phyloP scores from a whole-genome alignment of 2,888 invertebrate species.

The Archips crataeganus region DNA sequence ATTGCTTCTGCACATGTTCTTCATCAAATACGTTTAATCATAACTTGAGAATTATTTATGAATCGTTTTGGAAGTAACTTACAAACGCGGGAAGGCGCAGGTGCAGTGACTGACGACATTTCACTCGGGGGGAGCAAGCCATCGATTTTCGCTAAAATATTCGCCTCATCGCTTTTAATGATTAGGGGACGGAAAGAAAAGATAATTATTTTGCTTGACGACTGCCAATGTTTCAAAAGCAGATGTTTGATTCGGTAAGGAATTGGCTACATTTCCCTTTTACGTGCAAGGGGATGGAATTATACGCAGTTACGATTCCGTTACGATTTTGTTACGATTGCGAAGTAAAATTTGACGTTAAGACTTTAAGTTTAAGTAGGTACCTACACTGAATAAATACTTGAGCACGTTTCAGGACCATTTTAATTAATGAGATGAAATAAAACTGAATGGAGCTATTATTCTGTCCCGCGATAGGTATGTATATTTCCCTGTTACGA shows the following conservation, averaged over 20 bases:
- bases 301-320: constrained; percentile 58
- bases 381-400: constrained; percentile 6
- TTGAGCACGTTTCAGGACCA: constrained; percentile 8
- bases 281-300: constrained; percentile 50
- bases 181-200: constrained; percentile 57
- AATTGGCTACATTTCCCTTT: constrained; percentile 53
- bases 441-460: constrained; percentile 10
- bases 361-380: constrained; percentile 13
- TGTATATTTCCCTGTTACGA: neutral
- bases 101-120: constrained; percentile 8
- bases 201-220: constrained; percentile 72
- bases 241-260: constrained; percentile 66
- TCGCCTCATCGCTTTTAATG: constrained; percentile 62
- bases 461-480: constrained; percentile 9
- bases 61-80: constrained; percentile 22
- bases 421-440: constrained; percentile 34
- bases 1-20: neutral
- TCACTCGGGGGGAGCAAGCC: constrained; percentile 28
- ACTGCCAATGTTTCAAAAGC: constrained; percentile 64
- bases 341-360: constrained; percentile 32
- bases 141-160: constrained; percentile 63
- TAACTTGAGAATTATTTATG: constrained; percentile 39
- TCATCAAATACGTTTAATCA: constrained; percentile 23
- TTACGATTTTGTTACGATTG: constrained; percentile 58
- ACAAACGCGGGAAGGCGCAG: constrained; percentile 21